Base-by-base conservation (phyloP, 2,888 invertebrate genomes). In the Monopis laevigella region DNA sequence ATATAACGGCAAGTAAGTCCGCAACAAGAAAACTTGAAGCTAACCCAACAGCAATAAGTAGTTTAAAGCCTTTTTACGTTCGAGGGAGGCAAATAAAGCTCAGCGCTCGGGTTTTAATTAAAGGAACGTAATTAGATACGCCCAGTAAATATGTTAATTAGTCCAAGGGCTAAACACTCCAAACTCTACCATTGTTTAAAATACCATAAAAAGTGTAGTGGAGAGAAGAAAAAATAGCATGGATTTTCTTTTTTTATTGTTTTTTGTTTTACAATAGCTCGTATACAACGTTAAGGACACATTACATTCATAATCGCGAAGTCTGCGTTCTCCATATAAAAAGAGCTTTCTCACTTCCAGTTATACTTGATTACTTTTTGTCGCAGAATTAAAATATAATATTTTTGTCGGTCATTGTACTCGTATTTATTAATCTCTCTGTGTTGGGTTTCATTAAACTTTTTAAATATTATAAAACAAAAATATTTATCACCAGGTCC, bases 141-240 rank as follows among this genome's bases (percentile, higher is more conserved):
- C 58, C 63, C 60, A 51, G 60, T 72, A 72, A 65, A 61, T 68
- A 69, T 65, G 74, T 71, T 77, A 78, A 78, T 78, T 75, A 78
- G 75, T 70, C 65, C 65, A 65, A 56, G 64, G 59, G 62, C 69
- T 71, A 71, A 73, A 73, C 74, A 66, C 59, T 72, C 62, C 73
- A 72, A 75, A 71, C 65, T 65, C 52, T 54, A 50, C 74, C 59
- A 77, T 78, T 77, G 75, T 78, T 75, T 62, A 12, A n/a, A 21
- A 30, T 30, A 14, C 60, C 61, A 58, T 73, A 70, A 77, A 77
- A 70, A 63, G n/a, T 55, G 56, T 52, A 50, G 54, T 54, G 47
- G 46, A 46, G 54, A 48, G 45, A 49, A 48, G 51, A 50, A 56
- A 58, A 45, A 45, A 49, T 55, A 49, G 51, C 52, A 46, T 51